Percentiles rank a stretch among this genome's conserved stretches.
phyloP scores from a whole-genome alignment of 2,888 invertebrate species.

The Monochamus alternatus region DNA sequence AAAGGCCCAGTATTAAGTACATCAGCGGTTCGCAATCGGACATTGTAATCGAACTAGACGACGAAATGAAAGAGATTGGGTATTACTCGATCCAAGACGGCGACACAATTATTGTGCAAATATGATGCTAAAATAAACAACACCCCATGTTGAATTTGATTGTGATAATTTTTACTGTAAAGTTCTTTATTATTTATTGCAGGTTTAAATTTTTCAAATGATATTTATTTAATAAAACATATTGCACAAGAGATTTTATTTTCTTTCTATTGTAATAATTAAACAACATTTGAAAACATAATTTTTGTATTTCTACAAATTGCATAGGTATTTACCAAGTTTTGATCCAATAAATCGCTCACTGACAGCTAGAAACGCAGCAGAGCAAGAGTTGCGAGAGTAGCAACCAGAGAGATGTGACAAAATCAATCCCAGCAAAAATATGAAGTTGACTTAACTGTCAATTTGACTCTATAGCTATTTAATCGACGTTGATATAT shows the following conservation, averaged over 20 bases:
- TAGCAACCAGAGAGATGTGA: no score
- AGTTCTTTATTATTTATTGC: conserved; percentile 32
- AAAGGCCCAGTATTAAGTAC: conserved; percentile 71
- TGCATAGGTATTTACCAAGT: no score
- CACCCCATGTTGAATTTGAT: conserved; percentile 21
- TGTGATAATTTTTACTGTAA: conserved; percentile 38
- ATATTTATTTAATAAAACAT: conserved; percentile 38
- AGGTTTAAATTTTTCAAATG: conserved; percentile 27
- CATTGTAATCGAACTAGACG: conserved; percentile 84
- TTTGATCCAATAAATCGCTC: no score
- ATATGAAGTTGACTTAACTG: no score
- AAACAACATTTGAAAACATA: no score
- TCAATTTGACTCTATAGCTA: no score
- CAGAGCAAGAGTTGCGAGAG: no score
- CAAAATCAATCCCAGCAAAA: no score
- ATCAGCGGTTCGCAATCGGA: conserved; percentile 75
- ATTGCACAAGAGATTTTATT: conserved; percentile 13
- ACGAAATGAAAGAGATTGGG: conserved; percentile 86
- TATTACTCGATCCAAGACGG: conserved; percentile 90
- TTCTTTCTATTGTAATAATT: no score
- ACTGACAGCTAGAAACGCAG: no score
- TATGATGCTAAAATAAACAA: conserved; percentile 15
- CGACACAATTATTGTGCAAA: conserved; percentile 79
- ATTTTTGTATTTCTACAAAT: not conserved
- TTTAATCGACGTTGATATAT: no score